Evolutionary conservation across 2,797 vertebrate genomes (phyloP).

Genomic region (Melanogrammus aeglefinus): DNA sequence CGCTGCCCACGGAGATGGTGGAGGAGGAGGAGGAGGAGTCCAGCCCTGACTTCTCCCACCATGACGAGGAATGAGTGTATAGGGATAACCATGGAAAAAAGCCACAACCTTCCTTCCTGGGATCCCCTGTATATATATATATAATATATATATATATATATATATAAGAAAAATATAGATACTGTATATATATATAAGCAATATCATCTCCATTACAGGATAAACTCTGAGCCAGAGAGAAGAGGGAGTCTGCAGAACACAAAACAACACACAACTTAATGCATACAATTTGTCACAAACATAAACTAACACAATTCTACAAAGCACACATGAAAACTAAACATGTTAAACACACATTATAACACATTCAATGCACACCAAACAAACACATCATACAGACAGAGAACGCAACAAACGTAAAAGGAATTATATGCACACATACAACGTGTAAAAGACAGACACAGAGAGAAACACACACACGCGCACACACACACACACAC

Average conservation of each 20-base stretch:
- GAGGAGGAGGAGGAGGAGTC: slow-evolving; percentile 77
- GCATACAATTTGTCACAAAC: background rate
- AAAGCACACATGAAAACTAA: slow-evolving; percentile 22
- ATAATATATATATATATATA: slow-evolving; percentile 1
- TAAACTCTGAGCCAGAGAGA: slow-evolving; percentile 8
- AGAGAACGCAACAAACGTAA: background rate
- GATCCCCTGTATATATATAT: background rate
- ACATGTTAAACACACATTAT: slow-evolving; percentile 14
- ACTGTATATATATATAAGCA: background rate
- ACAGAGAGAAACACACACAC: background rate
- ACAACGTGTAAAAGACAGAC: background rate
- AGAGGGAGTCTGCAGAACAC: background rate
- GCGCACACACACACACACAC: background rate
- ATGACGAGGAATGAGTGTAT: slow-evolving; percentile 75
- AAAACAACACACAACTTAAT: background rate
- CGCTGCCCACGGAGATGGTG: slow-evolving; percentile 72
- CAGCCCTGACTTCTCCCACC: slow-evolving; percentile 85
- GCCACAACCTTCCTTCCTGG: background rate
- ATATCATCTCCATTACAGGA: background rate
- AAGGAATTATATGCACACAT: background rate
- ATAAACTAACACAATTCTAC: slow-evolving; percentile 32
- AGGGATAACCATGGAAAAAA: background rate
- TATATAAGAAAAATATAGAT: background rate
- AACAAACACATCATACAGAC: slow-evolving; percentile 1
- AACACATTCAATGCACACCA: background rate